Percentiles rank a stretch among this genome's conserved stretches.
Conservation (phyloP, 2,113 vertebrate genomes). For the Capra hircus region DNA sequence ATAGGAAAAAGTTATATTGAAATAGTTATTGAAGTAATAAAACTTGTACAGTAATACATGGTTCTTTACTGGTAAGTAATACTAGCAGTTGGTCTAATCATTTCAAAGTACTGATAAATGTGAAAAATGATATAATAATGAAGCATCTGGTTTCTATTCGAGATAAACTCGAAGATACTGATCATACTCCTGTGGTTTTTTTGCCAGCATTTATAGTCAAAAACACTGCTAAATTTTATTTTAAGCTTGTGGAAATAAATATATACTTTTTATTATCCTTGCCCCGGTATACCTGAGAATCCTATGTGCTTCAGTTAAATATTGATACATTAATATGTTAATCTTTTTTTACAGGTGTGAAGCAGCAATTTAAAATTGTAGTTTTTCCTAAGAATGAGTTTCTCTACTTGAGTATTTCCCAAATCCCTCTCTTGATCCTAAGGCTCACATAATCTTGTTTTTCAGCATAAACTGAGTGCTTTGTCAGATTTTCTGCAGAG, state of each 20-base stretch:
- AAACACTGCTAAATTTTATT: neutral
- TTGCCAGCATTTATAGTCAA: neutral
- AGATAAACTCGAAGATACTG: neutral
- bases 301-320: neutral
- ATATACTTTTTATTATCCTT: neutral
- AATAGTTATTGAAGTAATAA: neutral
- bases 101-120: neutral
- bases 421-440: neutral
- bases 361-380: neutral
- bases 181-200: neutral
- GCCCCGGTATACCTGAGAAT: neutral
- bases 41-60: neutral
- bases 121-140: neutral
- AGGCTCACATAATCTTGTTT: neutral
- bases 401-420: neutral
- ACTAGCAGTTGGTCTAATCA: neutral
- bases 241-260: conserved; percentile 13
- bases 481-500: neutral
- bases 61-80: neutral
- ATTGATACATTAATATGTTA: neutral
- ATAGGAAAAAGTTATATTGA: neutral
- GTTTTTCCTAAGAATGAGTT: neutral
- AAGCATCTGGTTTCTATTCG: neutral
- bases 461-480: neutral
- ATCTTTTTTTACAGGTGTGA: neutral